Conservation (phyloP, 2,797 vertebrate species). For the Champsocephalus gunnari region DNA sequence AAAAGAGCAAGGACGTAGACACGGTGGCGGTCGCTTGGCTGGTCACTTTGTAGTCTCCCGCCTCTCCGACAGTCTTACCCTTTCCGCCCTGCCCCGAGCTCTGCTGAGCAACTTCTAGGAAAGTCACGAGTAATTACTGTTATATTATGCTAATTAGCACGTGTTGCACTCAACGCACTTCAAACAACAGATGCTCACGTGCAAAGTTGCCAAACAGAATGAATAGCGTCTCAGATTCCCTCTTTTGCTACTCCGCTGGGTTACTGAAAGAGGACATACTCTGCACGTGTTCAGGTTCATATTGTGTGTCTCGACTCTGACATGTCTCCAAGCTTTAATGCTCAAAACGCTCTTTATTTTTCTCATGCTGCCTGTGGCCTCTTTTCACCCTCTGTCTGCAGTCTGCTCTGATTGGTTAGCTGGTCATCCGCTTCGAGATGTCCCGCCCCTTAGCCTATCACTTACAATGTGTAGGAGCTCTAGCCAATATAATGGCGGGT, state of each 20-base stretch:
- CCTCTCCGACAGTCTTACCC: slow-evolving; percentile 48
- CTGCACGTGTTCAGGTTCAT: no score
- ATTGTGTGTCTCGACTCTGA: no score
- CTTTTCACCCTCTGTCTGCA: no score
- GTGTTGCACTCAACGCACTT: slow-evolving; percentile 11
- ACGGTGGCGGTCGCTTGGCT: slow-evolving; percentile 65
- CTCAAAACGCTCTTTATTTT: no score
- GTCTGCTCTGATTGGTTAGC: no score
- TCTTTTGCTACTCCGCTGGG: background rate
- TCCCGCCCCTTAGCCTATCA: no score
- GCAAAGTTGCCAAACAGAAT: slow-evolving; percentile 21
- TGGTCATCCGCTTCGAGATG: no score
- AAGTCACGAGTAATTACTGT: slow-evolving; percentile 76
- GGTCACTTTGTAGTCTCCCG: slow-evolving; percentile 80
- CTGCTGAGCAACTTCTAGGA: slow-evolving; percentile 65
- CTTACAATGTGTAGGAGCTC: no score
- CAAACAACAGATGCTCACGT: slow-evolving; percentile 20
- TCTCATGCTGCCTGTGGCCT: no score
- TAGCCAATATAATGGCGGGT: no score
- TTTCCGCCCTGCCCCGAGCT: slow-evolving; percentile 38
- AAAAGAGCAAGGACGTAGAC: slow-evolving; percentile 79
- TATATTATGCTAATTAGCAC: slow-evolving; percentile 68
- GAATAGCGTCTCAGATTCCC: background rate
- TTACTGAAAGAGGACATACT: background rate
- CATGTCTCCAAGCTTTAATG: no score